Base-by-base conservation (phyloP, 2,888 invertebrate genomes). In the Gerosis bhagava region DNA sequence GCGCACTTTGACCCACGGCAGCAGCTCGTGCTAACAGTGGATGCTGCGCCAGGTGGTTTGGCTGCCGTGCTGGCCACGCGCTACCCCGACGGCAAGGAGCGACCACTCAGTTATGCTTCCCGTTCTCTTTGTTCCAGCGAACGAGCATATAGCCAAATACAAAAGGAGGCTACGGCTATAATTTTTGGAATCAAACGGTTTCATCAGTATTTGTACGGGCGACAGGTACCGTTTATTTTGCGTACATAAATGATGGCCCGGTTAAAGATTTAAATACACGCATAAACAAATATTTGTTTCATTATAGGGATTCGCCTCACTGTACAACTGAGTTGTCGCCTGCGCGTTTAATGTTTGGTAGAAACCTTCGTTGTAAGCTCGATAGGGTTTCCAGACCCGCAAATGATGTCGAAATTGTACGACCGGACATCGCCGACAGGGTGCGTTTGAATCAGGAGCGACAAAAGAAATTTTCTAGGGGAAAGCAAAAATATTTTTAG, bases 201-300 rank as follows among this genome's bases (percentile, higher is more conserved):
- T n/a, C 24, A 24, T n/a, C 24, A 24, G 8, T 24, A 24, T 24
- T n/a, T 24, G n/a, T 24, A 24, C n/a, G 24, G 24, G 3, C 24
- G 24, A 6, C 24, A 8, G 24, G n/a, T 8, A 3, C 24, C 24
- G n/a, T 31, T 28, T 31, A 31, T 16, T 16, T 31, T 31, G 16
- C 15, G 13, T 31, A 31, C 31, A 28, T n/a, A n/a, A n/a, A n/a
- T n/a, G n/a, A n/a, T n/a, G n/a, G n/a, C n/a, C n/a, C n/a, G n/a
- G n/a, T n/a, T n/a, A n/a, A n/a, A n/a, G n/a, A n/a, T n/a, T n/a
- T n/a, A n/a, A n/a, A n/a, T n/a, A n/a, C n/a, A n/a, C n/a, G n/a
- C n/a, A n/a, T n/a, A n/a, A n/a, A 22, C 8, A 13, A 35, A 6
- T 35, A 35, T 21, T 22, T 35, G 22, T 35, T 35, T 35, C 12